These are phyloP conservation scores for Rhagophthalmus giganteus DNA, from an alignment of 2,888 invertebrate genomes.

Conservation along the genomic window DNA sequence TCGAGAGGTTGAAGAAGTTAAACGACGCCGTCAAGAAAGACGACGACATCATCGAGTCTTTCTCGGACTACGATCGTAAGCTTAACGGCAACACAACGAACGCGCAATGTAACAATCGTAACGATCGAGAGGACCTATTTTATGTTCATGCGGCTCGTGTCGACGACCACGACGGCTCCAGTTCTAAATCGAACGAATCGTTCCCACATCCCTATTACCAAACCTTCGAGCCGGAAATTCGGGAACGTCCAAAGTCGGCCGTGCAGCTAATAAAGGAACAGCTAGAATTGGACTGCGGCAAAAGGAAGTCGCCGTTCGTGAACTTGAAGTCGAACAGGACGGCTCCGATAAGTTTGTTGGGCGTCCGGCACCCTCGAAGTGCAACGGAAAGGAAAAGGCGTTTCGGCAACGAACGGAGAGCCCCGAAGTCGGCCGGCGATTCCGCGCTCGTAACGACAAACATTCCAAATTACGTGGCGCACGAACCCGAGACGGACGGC, in stretches of 20 bases:
- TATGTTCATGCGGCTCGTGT: slow-evolving; percentile 6
- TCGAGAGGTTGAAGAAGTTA: slow-evolving; percentile 41
- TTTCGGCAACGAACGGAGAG: slow-evolving; percentile 34
- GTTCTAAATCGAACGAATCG: slow-evolving; percentile 39
- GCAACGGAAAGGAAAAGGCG: slow-evolving; percentile 26
- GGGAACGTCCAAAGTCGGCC: slow-evolving; percentile 50
- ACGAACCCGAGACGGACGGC: slow-evolving; percentile 8
- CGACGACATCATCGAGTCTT: slow-evolving; percentile 49
- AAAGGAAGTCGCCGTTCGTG: slow-evolving; percentile 35
- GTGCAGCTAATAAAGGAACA: slow-evolving; percentile 51
- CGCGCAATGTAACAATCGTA: slow-evolving; percentile 2
- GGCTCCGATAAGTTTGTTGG: slow-evolving; percentile 45
- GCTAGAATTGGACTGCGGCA: slow-evolving; percentile 40
- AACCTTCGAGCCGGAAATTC: slow-evolving; percentile 6
- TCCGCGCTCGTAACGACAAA: slow-evolving; percentile 31
- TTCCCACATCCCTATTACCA: slow-evolving; percentile 44
- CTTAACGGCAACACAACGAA: slow-evolving; percentile 35
- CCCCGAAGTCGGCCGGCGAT: slow-evolving; percentile 48
- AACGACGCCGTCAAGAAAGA: slow-evolving; percentile 33
- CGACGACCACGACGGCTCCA: slow-evolving; percentile 13
- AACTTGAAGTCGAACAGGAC: slow-evolving; percentile 46
- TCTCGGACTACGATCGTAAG: slow-evolving; percentile 49
- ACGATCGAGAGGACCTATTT: slow-evolving; percentile 11
- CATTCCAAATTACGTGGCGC: too few species aligned
- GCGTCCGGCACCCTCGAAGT: slow-evolving; percentile 35